These are phyloP conservation scores for Pedionomus torquatus DNA, from an alignment of 2,113 vertebrate genomes.

Conservation along the genomic window DNA sequence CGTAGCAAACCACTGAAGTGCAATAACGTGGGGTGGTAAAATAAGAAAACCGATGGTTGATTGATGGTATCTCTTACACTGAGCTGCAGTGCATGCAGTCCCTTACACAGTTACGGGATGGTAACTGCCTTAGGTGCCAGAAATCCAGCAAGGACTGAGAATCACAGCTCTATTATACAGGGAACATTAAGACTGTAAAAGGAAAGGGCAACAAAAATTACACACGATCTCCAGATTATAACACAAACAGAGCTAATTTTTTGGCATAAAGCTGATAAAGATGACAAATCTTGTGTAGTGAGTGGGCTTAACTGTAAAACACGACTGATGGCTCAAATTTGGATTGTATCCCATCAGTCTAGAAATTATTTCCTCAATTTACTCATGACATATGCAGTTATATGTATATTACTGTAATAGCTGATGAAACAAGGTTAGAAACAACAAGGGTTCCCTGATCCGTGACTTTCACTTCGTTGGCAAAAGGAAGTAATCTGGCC, in stretches of 20 bases:
- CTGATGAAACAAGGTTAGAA: neutral
- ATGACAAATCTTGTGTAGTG: neutral
- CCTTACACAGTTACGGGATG: neutral
- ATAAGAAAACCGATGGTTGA: neutral
- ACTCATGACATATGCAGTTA: neutral
- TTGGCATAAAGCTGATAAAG: neutral
- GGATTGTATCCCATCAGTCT: neutral
- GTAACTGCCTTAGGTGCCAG: neutral
- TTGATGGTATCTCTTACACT: neutral
- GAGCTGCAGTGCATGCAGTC: neutral
- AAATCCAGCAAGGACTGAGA: neutral
- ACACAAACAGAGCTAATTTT: neutral
- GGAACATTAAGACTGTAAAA: neutral
- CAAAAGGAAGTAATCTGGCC: neutral
- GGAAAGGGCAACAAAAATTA: neutral
- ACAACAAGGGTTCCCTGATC: neutral
- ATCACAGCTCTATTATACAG: neutral
- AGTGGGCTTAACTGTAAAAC: neutral
- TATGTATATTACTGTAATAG: neutral
- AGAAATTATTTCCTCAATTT: neutral
- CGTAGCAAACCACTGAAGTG: neutral
- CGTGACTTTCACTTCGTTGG: neutral
- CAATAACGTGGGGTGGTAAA: neutral
- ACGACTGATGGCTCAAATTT: neutral
- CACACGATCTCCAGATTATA: neutral